Base-by-base conservation (phyloP, 2,113 vertebrate genomes). In the Leiothrix lutea region DNA sequence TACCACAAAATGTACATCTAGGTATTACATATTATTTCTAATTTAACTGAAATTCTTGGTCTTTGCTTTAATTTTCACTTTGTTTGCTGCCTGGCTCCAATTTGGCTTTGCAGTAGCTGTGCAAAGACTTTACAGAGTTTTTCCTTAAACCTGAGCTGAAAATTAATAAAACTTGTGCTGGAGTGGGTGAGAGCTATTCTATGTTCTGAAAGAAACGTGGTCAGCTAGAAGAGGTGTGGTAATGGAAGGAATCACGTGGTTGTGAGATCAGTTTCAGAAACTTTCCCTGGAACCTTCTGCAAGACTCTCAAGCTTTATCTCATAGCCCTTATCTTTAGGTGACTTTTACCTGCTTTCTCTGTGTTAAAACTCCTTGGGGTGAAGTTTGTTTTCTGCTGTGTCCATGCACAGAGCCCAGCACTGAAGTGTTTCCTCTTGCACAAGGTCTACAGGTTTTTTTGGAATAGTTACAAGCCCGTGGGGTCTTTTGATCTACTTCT, bases 101-200 rank as follows among this genome's bases (percentile, higher is more conserved):
- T 61, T 56, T 35, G 6, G 1, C 25, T 87, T 81, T 70, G 21
- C 9, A 33, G 26, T 12, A 56, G 28, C 20, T 42, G 6, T 0
- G 0, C 8, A 22, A 74, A 67, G 18, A 21, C 17, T 33, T 33
- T 47, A 4, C 24, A 40, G 26, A 50, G 1, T 33, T 50, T 45
- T 56, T 3, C 8, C 18, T 65, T 65, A 35, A 53, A 40, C 57
- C 26, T 38, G 20, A 67, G 33, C 3, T 40, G 10, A 47, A 74
- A 62, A 45, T 62, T 12, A 33, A n/a, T 14, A 33, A 18, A 31
- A 45, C 5, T 36, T 28, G 3, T 40, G 3, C 5, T 66, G 45
- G 14, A 19, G 6, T 0, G 2, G 2, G 5, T 36, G 19, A 71
- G 38, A 57, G 6, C 3, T 50, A 5, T 29, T 88, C 6, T 15